phyloP scores from a whole-genome alignment of 1,140 invertebrate genomes.

The Aphidius gifuensis region DNA sequence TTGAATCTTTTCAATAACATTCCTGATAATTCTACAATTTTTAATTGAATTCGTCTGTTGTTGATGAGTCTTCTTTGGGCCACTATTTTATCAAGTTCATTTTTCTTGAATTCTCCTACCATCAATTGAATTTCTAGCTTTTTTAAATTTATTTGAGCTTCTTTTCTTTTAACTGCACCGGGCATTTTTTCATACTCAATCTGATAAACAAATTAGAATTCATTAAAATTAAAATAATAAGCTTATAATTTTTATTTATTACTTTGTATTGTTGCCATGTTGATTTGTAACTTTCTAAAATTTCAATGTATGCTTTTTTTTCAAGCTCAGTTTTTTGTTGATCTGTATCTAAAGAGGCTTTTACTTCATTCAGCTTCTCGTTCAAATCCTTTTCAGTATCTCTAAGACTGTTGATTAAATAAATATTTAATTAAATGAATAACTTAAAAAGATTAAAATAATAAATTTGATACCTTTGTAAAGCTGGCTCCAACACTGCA shows the following conservation, averaged over 20 bases:
- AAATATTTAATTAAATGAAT: not conserved
- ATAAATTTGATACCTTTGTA: not conserved
- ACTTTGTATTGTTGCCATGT: conserved; percentile 14
- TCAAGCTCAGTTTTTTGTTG: not conserved
- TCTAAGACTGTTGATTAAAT: not conserved
- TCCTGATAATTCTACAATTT: not conserved
- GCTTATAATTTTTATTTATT: not conserved
- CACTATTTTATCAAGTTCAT: conserved; percentile 4
- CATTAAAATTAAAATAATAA: not conserved
- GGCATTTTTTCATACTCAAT: conserved; percentile 12
- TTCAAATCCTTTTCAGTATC: not conserved
- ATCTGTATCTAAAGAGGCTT: conserved; percentile 6
- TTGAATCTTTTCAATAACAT: conserved; percentile 2
- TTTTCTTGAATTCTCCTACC: conserved; percentile 3
- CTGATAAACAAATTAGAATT: conserved; percentile 2
- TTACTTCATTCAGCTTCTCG: not conserved
- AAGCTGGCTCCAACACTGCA: not conserved
- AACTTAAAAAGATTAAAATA: not conserved
- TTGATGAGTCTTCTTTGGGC: conserved; percentile 10
- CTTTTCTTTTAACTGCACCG: conserved; percentile 7
- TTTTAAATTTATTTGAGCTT: conserved; percentile 1
- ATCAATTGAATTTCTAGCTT: conserved; percentile 6
- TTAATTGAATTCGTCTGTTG: conserved; percentile 4
- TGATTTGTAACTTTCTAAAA: conserved; percentile 8
- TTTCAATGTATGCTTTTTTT: not conserved